Conservation (phyloP, 1,140 invertebrate species). For the Ceratitis capitata region DNA sequence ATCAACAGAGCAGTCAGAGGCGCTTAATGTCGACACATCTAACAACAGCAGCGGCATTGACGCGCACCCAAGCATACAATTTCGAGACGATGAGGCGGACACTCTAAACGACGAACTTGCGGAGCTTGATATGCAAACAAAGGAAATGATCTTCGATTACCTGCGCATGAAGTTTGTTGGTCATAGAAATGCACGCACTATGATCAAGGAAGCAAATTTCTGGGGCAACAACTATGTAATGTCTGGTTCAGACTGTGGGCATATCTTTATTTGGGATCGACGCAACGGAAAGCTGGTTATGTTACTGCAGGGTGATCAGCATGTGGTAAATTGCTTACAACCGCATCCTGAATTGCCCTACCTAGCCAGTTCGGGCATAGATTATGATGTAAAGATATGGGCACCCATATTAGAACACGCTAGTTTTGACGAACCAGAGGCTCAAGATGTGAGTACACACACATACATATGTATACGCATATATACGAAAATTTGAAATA, state of each 20-base stretch:
- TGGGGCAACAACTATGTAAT: conserved; percentile 86
- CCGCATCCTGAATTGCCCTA: conserved; percentile 86
- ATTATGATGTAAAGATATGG: conserved; percentile 91
- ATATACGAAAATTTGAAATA: neutral
- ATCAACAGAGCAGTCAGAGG: neutral
- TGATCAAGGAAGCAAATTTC: conserved; percentile 92
- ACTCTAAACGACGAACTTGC: conserved; percentile 43
- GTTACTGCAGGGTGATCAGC: conserved; percentile 83
- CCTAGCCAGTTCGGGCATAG: conserved; percentile 88
- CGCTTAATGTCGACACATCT: neutral
- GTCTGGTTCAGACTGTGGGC: conserved; percentile 88
- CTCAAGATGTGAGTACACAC: conserved; percentile 73
- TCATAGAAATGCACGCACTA: conserved; percentile 85
- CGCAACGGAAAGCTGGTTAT: conserved; percentile 76
- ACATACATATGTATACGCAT: conserved; percentile 64
- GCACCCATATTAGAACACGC: conserved; percentile 73
- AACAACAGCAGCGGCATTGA: neutral
- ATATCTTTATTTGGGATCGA: conserved; percentile 78
- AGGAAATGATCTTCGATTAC: conserved; percentile 54
- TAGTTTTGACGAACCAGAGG: conserved; percentile 74
- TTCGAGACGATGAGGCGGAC: conserved; percentile 39
- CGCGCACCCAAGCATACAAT: neutral
- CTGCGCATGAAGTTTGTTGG: conserved; percentile 81
- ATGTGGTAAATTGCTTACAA: conserved; percentile 88
- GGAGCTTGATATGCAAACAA: conserved; percentile 43